Conservation (phyloP, 2,888 invertebrate species). For the Noctua fimbriata region DNA sequence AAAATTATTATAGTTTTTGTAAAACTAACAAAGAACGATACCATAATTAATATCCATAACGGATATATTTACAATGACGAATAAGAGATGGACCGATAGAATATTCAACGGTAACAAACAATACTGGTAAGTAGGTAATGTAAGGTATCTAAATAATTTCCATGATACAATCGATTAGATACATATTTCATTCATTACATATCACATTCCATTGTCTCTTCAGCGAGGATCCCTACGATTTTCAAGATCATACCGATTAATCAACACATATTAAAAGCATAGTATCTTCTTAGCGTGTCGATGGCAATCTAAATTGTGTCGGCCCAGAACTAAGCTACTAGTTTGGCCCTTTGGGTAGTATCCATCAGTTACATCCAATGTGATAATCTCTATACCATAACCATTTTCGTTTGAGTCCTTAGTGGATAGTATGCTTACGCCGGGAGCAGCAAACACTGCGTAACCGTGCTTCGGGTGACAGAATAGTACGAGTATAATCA, state of each 20-base stretch:
- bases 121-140: too few relatives aligned
- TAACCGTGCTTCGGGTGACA: too few relatives aligned
- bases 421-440: too few relatives aligned
- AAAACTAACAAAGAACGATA: not conserved
- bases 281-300: not conserved
- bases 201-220: not conserved
- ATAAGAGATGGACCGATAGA: not conserved
- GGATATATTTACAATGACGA: constrained; percentile 12
- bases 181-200: too few relatives aligned
- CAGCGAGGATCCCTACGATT: not conserved
- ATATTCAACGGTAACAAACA: not conserved
- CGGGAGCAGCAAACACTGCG: too few relatives aligned
- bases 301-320: too few relatives aligned
- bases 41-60: not conserved
- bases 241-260: not conserved
- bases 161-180: not conserved
- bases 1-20: not conserved
- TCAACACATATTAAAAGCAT: not conserved
- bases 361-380: too few relatives aligned
- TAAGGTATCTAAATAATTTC: not conserved
- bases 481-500: not conserved
- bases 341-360: too few relatives aligned
- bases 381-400: too few relatives aligned
- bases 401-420: too few relatives aligned
- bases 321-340: too few relatives aligned